A percentile compares a stretch with the other conserved stretches of the same genome.
Conservation (phyloP, 2,113 vertebrate genomes). For the Genyomyrus donnyi region DNA sequence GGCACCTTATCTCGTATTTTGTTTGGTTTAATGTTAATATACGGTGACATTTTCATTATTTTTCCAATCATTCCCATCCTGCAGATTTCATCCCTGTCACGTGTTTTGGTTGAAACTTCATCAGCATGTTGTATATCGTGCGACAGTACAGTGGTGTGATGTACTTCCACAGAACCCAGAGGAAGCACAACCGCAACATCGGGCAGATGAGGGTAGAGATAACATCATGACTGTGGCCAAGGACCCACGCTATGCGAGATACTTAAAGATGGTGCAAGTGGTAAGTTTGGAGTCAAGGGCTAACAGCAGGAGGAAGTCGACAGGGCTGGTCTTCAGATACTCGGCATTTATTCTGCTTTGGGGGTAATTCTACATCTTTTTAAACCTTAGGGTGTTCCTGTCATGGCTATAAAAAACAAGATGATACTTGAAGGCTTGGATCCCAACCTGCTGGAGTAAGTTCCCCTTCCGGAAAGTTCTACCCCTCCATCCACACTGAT, state of each 20-base stretch:
- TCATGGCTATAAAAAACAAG: slow-evolving; percentile 96
- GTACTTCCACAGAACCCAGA: slow-evolving; percentile 27
- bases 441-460: slow-evolving; percentile 90
- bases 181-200: slow-evolving; percentile 31
- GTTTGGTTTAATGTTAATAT: neutral
- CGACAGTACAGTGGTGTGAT: neutral
- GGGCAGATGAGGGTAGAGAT: slow-evolving; percentile 52
- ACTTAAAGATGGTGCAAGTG: slow-evolving; percentile 98
- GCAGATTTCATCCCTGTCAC: neutral
- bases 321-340: neutral
- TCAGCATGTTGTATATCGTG: neutral
- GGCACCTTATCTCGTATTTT: neutral
- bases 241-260: slow-evolving; percentile 89
- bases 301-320: neutral
- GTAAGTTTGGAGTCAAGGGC: slow-evolving; percentile 57
- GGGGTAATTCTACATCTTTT: neutral
- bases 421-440: slow-evolving; percentile 89
- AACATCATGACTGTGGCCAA: slow-evolving; percentile 81
- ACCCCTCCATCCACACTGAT: neutral
- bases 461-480: slow-evolving; percentile 26
- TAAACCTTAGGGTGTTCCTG: slow-evolving; percentile 78
- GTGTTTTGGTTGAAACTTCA: neutral
- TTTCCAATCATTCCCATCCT: neutral
- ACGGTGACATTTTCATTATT: neutral
- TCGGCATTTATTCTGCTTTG: neutral